Base-by-base conservation (phyloP, 2,113 vertebrate species). In the Gobius niger region DNA sequence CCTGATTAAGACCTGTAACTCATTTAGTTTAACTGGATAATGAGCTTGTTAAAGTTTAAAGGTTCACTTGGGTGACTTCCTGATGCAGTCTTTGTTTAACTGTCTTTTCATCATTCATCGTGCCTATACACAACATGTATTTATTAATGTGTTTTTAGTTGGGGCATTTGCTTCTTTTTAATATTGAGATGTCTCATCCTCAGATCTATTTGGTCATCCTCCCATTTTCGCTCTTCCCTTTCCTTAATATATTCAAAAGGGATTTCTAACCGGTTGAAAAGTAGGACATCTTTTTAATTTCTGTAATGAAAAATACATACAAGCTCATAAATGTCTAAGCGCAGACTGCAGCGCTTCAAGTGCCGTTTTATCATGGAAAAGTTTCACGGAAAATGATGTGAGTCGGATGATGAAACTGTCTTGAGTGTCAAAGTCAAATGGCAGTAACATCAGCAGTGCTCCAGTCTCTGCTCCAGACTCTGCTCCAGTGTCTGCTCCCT, bases 1-100 rank as follows among this genome's bases (percentile, higher is more conserved):
- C 66, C 72, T 70, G 70, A 85, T 86, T 84, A 88, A 84, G 50
- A 84, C 53, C 76, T 69, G 75, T 67, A 68, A 82, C 77, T 82
- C 41, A 77, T 75, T 87, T 81, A 73, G 63, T 68, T 78, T 74
- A 62, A 54, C 67, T 73, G 65, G 76, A 70, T 85, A 81, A 85
- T 83, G 73, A 85, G 59, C 64, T 65, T 73, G 53, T 84, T 72
- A 82, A 72, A 44, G 59, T 70, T 71, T 24, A 61, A 73, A 12
- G 51, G 16, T 52, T n/a, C 10, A 24, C 18, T 1, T 54, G 10
- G 18, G 24, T 6, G 10, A 11, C 9, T 54, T 24, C 5, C 24
- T 34, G 24, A 24, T 54, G 19, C 7, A 54, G 18, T 18, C 18
- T 16, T 3, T 52, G n/a, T 52, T 52, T 52, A 10, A 16, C 5